Base-by-base conservation (phyloP, 35 echinoderm and acorn worm genomes). In the Eucidaris tribuloides region DNA sequence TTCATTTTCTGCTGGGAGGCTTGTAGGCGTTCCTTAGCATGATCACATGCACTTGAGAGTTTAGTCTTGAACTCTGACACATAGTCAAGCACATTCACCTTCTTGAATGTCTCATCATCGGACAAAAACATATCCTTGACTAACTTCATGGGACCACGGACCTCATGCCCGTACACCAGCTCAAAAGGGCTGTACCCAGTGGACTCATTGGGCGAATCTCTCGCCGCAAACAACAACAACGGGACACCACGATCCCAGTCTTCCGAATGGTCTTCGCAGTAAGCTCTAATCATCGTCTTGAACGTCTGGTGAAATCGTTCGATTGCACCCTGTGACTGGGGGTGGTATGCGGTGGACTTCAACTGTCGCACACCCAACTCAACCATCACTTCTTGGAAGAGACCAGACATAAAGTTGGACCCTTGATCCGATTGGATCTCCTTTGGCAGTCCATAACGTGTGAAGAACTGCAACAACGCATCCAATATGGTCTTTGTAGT, bases 141-240 rank as follows among this genome's bases (percentile, higher is more conserved):
- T 25, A 88, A 14, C 42, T 96, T 88, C 52, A 88, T 45, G 0
- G 93, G 93, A n/a, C 84, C 93, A 31, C 93, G 62, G 25, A 96
- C 88, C 20, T 46, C 32, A 45, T 88, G 88, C 3, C 93, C 93
- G 50, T 76, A 94, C 20, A 89, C 87, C 19, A 94, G 65, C 42
- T 94, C 63, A 85, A 89, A 94, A 4, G 81, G 92, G 28, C 81
- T 89, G 22, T 46, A 91, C 36, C 81, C 68, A 25, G 71, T 91
- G 34, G 68, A 91, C 41, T 91, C 88, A 39, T 84, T 84, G 18
- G 80, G 63, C 24, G 80, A 48, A 50, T 90, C 88, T 42, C 88
- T 90, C 6, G 71, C 82, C 0, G 88, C 88, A 90, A 90, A 84
- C 49, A 90, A 42, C 30, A 90, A 30, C 37, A 90, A 78, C 2